Evolutionary conservation across 37 sponge, comb jelly and placozoan genomes (phyloP).

Genomic region (Cliona cf. orientalis): DNA sequence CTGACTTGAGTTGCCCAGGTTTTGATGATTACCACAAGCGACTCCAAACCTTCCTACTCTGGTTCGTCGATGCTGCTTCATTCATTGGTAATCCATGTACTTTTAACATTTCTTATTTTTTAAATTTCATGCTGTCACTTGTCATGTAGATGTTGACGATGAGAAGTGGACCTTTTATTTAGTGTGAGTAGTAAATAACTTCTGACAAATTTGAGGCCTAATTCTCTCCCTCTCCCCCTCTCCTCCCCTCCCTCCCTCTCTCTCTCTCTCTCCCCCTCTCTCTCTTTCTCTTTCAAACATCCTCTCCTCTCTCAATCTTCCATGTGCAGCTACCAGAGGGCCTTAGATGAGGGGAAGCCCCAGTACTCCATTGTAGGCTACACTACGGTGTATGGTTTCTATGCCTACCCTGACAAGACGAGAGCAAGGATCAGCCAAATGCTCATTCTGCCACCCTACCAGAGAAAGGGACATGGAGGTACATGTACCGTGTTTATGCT

Average conservation of each 20-base stretch:
- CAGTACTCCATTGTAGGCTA: slow-evolving; percentile 82
- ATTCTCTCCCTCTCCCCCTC: too few species aligned
- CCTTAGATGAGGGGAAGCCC: background rate
- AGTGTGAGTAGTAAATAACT: too few species aligned
- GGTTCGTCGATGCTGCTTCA: slow-evolving; percentile 92
- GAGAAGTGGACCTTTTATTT: slow-evolving; percentile 83
- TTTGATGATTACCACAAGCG: slow-evolving; percentile 67
- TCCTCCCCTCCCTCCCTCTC: background rate
- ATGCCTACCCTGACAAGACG: slow-evolving; percentile 88
- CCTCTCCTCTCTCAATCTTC: too few species aligned
- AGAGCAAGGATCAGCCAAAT: slow-evolving; percentile 92
- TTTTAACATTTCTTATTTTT: background rate
- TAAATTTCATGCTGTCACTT: background rate
- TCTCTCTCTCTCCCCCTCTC: background rate
- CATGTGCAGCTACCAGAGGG: slow-evolving; percentile 25
- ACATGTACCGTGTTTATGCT: too few species aligned
- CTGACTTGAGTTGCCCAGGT: slow-evolving; percentile 45
- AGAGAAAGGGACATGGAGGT: slow-evolving; percentile 90
- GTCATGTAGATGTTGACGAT: slow-evolving; percentile 84
- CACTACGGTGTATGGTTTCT: slow-evolving; percentile 84
- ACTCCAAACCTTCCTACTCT: slow-evolving; percentile 80
- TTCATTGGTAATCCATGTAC: slow-evolving; percentile 75
- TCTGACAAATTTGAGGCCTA: too few species aligned
- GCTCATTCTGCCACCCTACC: slow-evolving; percentile 90
- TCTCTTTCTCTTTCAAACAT: background rate